Evolutionary conservation across 2,888 invertebrate species (phyloP), one percentile per base, ranked within the genome.

Genomic region (Agrochola lota): DNA sequence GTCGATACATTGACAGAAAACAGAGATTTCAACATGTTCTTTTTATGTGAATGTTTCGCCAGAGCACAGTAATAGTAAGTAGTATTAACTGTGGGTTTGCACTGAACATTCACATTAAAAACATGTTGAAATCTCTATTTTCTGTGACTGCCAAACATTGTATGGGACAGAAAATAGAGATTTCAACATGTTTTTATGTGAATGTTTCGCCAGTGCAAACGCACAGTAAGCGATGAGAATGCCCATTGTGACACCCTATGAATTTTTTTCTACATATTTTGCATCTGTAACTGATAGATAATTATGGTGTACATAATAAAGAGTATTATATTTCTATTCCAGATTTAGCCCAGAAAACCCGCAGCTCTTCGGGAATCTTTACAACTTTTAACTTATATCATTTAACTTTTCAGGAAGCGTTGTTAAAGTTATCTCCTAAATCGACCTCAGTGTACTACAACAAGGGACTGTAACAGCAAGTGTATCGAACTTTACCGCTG

Each of bases 391-490:
- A 63, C 73, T 17, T 17, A 3, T 46, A 49, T 62, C 9, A 55
- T 4, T 74, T 62, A 62, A 43, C 30, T 35, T 72, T 76, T 11
- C 76, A 81, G 81, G 49, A 30, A 0, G 43, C 2, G 0, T 1
- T 69, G 17, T 8, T 59, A 11, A 80, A 72, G 26, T 0, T 69
- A 9, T 40, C 59, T 60, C 81, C 81, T 1, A 72, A 72, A 7
- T 0, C 55, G 7, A 49, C 5, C 1, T 8, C 52, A 35, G 71
- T 81, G 23, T 57, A 64, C 40, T 81, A 69, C 69, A 81, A 81
- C 46, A 81, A 81, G 40, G 81, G 80, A 49, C 55, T 81, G 20
- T 81, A 63, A 75, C 59, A 46, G 74, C 17, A 35, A 59, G 23
- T 62, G 15, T 55, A 57, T 49, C 11, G 15, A 70, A 59, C 6